Conservation (phyloP, 1,140 invertebrate genomes). For the Orius insidiosus region DNA sequence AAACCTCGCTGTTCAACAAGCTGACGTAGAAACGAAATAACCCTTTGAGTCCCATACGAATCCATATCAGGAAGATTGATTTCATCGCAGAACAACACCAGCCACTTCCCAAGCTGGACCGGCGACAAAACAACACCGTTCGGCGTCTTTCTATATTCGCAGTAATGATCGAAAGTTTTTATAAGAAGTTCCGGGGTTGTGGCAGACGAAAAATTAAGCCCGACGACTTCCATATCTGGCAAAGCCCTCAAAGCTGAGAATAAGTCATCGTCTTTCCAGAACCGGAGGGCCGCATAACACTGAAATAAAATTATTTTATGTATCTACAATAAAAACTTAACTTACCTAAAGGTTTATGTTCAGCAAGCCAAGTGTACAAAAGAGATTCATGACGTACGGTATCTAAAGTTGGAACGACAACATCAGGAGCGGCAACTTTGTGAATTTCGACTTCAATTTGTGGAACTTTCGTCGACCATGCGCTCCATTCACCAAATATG, state of each 20-base stretch:
- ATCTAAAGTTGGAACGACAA: conserved; percentile 96
- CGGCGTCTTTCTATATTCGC: conserved; percentile 94
- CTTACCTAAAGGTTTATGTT: conserved; percentile 92
- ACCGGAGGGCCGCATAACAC: conserved; percentile 97
- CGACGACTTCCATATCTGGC: conserved; percentile 97
- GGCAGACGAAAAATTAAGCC: conserved; percentile 96
- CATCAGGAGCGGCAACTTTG: conserved; percentile 94
- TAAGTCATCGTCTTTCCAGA: conserved; percentile 99
- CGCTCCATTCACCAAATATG: conserved; percentile 73
- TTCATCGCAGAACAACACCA: conserved; percentile 99
- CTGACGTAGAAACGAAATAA: conserved; percentile 96
- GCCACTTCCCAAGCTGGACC: conserved; percentile 93
- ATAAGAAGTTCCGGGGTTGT: conserved; percentile 94
- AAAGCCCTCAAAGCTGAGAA: conserved; percentile 92
- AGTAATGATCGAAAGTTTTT: conserved; percentile 99
- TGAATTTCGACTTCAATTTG: conserved; percentile 99
- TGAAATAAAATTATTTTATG: conserved; percentile 26
- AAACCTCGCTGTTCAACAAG: conserved; percentile 89
- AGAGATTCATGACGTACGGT: conserved; percentile 95
- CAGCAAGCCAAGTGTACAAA: conserved; percentile 95
- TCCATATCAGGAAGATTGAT: conserved; percentile 99
- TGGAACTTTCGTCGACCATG: conserved; percentile 95
- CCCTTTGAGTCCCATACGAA: conserved; percentile 92
- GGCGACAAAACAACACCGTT: conserved; percentile 92
- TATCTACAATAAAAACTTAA: no score